phyloP scores from a whole-genome alignment of 2,797 vertebrate genomes.

The Prunella strophiata region DNA sequence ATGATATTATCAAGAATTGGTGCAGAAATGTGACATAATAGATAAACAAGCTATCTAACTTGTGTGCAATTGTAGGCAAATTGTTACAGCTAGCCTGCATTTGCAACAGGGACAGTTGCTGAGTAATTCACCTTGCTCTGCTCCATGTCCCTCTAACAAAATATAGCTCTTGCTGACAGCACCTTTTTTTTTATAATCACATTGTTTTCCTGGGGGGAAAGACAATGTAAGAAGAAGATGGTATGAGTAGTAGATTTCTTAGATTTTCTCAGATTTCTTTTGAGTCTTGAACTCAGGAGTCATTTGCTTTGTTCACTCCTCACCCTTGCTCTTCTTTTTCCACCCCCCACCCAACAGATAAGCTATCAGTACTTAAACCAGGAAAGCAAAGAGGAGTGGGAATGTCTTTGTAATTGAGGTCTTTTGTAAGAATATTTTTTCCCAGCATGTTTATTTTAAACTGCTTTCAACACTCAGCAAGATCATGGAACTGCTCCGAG shows the following conservation, averaged over 20 bases:
- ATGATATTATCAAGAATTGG: not conserved
- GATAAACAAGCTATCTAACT: not conserved
- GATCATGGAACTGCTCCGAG: not conserved
- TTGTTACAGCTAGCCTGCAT: not conserved
- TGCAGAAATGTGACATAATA: not conserved
- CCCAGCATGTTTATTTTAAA: not conserved
- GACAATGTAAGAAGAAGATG: not conserved
- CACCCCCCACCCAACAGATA: not conserved
- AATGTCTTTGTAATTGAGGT: not conserved
- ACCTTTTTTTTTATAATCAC: not conserved
- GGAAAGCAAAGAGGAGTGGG: not conserved
- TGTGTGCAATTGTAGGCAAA: not conserved
- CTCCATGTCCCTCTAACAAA: not conserved
- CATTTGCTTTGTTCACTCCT: not conserved
- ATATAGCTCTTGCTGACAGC: not conserved
- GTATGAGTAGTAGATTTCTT: not conserved
- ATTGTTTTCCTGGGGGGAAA: not conserved
- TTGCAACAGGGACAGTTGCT: not conserved
- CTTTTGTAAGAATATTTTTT: not conserved
- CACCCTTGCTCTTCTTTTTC: not conserved
- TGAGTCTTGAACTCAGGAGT: not conserved
- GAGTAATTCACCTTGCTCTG: not conserved
- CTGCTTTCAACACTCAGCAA: not conserved
- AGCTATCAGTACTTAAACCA: not conserved
- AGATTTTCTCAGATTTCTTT: not conserved